Conservation (phyloP, 2,888 invertebrate species). For the Scelioninae gen. 2 region DNA sequence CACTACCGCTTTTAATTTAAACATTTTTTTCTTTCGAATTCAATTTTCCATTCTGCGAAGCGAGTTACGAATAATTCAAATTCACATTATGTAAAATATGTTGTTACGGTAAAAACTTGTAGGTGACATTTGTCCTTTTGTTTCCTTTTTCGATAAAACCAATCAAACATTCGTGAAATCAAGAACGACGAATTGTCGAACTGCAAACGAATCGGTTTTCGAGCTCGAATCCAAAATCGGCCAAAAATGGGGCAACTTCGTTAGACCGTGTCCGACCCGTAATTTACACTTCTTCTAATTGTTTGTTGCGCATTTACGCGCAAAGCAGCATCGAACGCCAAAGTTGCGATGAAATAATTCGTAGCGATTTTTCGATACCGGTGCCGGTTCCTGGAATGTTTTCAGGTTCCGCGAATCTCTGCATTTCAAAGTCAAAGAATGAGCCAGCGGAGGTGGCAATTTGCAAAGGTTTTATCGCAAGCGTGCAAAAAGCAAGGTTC, state of each 20-base stretch:
- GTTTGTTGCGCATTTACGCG: conserved; percentile 7
- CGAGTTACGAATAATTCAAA: no score
- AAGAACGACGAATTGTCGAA: not conserved
- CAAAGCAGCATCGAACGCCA: not conserved
- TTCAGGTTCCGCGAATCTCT: not conserved
- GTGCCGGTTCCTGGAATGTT: not conserved
- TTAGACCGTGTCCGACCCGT: conserved; percentile 22
- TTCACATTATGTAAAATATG: no score
- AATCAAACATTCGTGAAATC: no score
- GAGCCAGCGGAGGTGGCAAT: no score
- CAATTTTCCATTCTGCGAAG: no score
- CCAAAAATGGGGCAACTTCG: conserved; percentile 17
- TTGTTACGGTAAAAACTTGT: no score
- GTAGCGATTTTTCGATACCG: not conserved
- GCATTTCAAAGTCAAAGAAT: conserved; percentile 22
- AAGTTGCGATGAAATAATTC: conserved; percentile 1
- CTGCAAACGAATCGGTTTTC: not conserved
- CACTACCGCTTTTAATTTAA: no score
- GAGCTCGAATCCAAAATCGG: not conserved
- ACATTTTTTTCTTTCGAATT: no score
- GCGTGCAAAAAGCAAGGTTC: no score
- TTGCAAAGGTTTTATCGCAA: no score
- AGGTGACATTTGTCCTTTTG: no score
- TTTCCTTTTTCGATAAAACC: no score
- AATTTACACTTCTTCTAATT: conserved; percentile 30